Conservation (phyloP, 1,140 invertebrate genomes). For the Andrena cerasifolii region DNA sequence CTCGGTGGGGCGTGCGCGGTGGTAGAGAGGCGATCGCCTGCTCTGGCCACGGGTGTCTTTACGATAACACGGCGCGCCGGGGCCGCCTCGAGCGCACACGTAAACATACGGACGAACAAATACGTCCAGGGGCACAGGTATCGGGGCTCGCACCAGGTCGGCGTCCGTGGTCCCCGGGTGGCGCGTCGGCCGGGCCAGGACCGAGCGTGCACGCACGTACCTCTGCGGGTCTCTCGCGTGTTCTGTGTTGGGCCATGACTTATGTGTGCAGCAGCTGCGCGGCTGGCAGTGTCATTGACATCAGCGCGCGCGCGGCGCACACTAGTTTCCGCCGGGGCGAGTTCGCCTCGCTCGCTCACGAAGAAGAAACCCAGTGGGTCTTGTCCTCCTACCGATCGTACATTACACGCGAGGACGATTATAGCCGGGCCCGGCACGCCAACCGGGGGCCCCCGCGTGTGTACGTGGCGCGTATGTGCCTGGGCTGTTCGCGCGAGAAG, state of each 20-base stretch:
- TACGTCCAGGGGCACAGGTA: conserved; percentile 17
- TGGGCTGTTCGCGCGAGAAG: conserved; percentile 62
- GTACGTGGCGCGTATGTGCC: too few relatives aligned
- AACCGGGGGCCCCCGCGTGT: conserved; percentile 62
- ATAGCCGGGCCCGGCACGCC: conserved; percentile 67
- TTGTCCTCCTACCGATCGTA: conserved; percentile 74
- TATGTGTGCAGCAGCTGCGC: conserved; percentile 76
- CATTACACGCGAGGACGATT: conserved; percentile 77
- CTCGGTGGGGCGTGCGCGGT: conserved; percentile 56
- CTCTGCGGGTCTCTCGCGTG: conserved; percentile 62
- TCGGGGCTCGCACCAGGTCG: conserved; percentile 26
- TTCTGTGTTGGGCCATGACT: conserved; percentile 69
- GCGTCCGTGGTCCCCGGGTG: background rate
- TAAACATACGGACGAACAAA: conserved; percentile 53
- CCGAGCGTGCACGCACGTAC: conserved; percentile 44
- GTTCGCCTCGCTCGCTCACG: conserved; percentile 60
- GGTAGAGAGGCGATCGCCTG: conserved; percentile 9
- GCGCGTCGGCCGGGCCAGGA: conserved; percentile 2
- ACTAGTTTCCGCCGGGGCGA: conserved; percentile 70
- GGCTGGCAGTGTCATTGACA: conserved; percentile 80
- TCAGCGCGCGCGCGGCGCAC: conserved; percentile 62
- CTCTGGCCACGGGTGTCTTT: conserved; percentile 13
- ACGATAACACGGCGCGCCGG: too few relatives aligned
- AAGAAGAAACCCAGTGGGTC: conserved; percentile 64
- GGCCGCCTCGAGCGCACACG: conserved; percentile 15